Percentiles rank a stretch among this genome's conserved stretches.
phyloP scores from a whole-genome alignment of 2,888 invertebrate species.

The Tupiocoris notatus region DNA sequence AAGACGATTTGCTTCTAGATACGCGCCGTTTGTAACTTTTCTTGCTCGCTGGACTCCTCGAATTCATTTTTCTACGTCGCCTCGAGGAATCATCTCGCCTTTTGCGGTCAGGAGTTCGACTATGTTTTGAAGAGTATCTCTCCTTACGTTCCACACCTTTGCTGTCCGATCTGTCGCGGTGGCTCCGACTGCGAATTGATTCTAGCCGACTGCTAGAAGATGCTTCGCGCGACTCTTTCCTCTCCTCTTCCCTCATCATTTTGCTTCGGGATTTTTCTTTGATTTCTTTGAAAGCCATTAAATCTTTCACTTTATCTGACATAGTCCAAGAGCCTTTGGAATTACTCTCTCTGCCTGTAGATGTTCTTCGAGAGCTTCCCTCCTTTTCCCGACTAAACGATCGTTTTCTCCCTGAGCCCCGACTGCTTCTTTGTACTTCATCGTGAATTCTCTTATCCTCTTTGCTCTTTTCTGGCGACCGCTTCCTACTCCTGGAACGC shows the following conservation, averaged over 20 bases:
- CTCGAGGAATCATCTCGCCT: slow-evolving; percentile 11
- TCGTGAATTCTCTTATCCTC: slow-evolving; percentile 28
- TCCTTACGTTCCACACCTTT: slow-evolving; percentile 27
- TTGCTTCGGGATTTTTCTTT: slow-evolving; percentile 25
- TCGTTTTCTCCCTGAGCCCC: slow-evolving; percentile 21
- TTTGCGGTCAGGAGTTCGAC: slow-evolving; percentile 21
- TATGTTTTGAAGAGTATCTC: slow-evolving; percentile 16
- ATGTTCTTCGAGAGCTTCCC: slow-evolving; percentile 13
- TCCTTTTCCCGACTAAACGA: slow-evolving; percentile 30
- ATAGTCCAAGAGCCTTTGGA: background rate
- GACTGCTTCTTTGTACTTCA: slow-evolving; percentile 38
- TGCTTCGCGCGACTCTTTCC: slow-evolving; percentile 23
- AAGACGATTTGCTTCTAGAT: slow-evolving; percentile 38
- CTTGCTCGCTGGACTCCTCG: slow-evolving; percentile 18
- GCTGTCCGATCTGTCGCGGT: slow-evolving; percentile 35
- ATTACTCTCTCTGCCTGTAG: slow-evolving; percentile 18
- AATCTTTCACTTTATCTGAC: slow-evolving; percentile 25
- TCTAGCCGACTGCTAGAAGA: slow-evolving; percentile 4
- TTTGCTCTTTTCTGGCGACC: slow-evolving; percentile 2
- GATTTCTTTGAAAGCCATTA: slow-evolving; percentile 36
- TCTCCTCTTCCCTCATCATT: slow-evolving; percentile 4
- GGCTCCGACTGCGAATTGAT: slow-evolving; percentile 12
- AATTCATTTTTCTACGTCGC: slow-evolving; percentile 39
- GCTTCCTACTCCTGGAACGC: slow-evolving; percentile 46
- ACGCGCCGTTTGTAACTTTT: slow-evolving; percentile 47